These are phyloP conservation scores for Cherax destructor DNA, from an alignment of 1,140 invertebrate genomes.

Conservation along the genomic window DNA sequence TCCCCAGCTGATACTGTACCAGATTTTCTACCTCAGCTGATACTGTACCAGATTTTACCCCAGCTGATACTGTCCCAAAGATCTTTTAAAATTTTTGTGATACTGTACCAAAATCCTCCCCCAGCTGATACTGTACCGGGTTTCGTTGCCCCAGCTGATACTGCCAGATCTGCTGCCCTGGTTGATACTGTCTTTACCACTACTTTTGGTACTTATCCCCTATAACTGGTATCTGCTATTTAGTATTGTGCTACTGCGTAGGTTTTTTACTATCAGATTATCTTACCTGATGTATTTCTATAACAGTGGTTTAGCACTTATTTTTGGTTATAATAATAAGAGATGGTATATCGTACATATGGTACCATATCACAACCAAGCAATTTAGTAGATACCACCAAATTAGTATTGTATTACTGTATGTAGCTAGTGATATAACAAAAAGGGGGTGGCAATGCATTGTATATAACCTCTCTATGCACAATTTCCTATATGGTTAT, in stretches of 20 bases:
- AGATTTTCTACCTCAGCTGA: no score
- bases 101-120: no score
- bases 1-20: no score
- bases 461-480: background rate
- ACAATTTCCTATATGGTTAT: background rate
- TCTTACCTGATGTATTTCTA: background rate
- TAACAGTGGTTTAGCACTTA: background rate
- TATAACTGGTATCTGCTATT: background rate
- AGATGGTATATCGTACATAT: background rate
- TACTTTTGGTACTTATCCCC: background rate
- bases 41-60: no score
- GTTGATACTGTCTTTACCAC: background rate
- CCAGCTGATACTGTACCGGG: background rate
- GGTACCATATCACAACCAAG: background rate
- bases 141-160: background rate
- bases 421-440: background rate
- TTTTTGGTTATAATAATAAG: background rate
- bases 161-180: background rate
- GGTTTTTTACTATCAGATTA: background rate
- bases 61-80: no score
- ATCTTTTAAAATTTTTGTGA: no score
- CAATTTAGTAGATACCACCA: background rate
- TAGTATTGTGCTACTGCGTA: background rate
- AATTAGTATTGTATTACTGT: background rate
- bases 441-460: background rate